Conservation (phyloP, 2,113 vertebrate genomes). For the Notechis scutatus region DNA sequence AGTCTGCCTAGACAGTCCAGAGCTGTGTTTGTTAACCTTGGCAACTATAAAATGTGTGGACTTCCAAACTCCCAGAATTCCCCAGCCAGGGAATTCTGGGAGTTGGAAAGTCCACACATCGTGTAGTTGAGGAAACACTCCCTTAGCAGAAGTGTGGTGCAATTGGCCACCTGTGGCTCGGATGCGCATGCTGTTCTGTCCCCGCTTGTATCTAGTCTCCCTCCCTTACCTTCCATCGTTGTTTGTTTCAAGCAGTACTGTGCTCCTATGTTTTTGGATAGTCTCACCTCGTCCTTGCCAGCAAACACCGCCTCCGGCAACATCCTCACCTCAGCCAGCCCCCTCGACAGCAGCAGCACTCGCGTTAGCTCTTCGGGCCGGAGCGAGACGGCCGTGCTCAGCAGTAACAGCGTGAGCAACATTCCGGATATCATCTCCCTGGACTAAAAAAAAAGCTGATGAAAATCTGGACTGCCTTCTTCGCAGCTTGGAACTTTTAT, state of each 20-base stretch:
- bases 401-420: constrained; percentile 66
- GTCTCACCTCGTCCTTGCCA: constrained; percentile 85
- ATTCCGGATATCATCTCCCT: constrained; percentile 91
- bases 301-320: constrained; percentile 78
- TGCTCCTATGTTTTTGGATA: constrained; percentile 95
- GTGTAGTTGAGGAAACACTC: neutral
- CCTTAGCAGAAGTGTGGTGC: accelerated
- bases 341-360: constrained; percentile 67
- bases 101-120: neutral
- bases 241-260: constrained; percentile 92
- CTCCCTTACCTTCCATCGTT: constrained; percentile 69
- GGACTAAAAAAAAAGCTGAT: constrained; percentile 69
- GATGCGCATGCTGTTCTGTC: constrained; percentile 34
- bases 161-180: neutral
- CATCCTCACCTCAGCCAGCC: constrained; percentile 78
- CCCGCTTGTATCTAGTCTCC: constrained; percentile 60
- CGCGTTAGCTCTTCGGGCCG: constrained; percentile 75
- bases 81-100: neutral
- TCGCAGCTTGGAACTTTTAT: constrained; percentile 31
- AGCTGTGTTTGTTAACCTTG: neutral
- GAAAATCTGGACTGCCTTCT: constrained; percentile 37
- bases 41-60: neutral
- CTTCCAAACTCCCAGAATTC: neutral
- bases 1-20: neutral
- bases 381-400: constrained; percentile 77